Evolutionary conservation across 2,113 vertebrate species (phyloP).

Genomic region (Boulengeromyrus knoepffleri): DNA sequence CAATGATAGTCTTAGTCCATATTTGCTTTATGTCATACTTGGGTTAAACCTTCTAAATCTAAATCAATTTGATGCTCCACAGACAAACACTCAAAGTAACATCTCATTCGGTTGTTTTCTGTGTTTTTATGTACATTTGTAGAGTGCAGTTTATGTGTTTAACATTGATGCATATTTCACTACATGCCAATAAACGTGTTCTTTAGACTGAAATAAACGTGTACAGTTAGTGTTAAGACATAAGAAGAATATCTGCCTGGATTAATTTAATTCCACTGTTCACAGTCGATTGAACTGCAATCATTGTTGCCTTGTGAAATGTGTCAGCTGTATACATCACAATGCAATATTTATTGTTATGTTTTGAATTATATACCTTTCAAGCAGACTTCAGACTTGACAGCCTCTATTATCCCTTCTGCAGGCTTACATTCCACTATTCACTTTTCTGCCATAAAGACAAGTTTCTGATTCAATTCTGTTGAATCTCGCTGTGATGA

Average conservation of each 20-base stretch:
- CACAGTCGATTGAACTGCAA: not conserved
- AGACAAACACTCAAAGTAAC: not conserved
- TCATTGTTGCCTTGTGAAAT: not conserved
- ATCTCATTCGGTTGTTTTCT: not conserved
- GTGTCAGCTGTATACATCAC: slow-evolving; percentile 6
- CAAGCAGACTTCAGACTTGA: slow-evolving; percentile 24
- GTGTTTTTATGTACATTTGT: not conserved
- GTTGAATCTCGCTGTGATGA: slow-evolving; percentile 11
- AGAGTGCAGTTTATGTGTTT: not conserved
- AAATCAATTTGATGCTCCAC: not conserved
- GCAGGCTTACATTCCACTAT: slow-evolving; percentile 24
- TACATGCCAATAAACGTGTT: not conserved
- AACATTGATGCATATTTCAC: not conserved
- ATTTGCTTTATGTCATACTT: not conserved
- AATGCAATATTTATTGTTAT: slow-evolving; percentile 17
- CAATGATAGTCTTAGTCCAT: not conserved
- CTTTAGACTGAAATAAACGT: not conserved
- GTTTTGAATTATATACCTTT: slow-evolving; percentile 20
- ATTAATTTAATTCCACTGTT: not conserved
- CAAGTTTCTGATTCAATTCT: slow-evolving; percentile 25
- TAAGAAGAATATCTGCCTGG: not conserved
- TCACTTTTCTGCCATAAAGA: slow-evolving; percentile 28
- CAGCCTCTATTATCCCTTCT: slow-evolving; percentile 35
- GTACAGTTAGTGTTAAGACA: not conserved
- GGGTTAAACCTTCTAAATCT: not conserved